A percentile compares a stretch with the other conserved stretches of the same genome.
Conservation (phyloP, 2,888 invertebrate species). For the Parnassius smintheus region DNA sequence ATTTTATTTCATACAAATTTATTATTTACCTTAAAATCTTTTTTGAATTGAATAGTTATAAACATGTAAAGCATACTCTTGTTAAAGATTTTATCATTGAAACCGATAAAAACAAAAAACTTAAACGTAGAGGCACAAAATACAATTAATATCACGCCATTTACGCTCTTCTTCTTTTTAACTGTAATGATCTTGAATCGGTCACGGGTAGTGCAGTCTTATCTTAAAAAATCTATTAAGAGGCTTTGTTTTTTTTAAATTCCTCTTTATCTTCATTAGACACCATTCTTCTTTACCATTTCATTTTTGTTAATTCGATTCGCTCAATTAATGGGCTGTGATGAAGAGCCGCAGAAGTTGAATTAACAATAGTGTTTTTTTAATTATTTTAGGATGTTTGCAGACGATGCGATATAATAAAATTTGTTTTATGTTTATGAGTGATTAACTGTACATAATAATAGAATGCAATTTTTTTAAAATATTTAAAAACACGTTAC, state of each 20-base stretch:
- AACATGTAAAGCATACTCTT: no score
- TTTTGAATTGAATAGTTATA: no score
- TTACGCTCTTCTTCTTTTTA: constrained; percentile 56
- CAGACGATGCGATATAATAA: constrained; percentile 1
- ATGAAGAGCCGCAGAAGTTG: constrained; percentile 2
- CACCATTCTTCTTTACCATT: constrained; percentile 38
- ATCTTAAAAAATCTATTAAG: constrained; percentile 36
- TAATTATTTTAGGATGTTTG: background rate
- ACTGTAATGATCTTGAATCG: constrained; percentile 48
- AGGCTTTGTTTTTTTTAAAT: constrained; percentile 47
- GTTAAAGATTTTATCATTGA: no score
- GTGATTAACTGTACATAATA: no score
- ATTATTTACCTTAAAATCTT: no score
- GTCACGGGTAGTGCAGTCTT: constrained; percentile 55
- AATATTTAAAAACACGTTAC: no score
- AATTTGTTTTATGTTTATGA: background rate
- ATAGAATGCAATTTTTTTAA: no score
- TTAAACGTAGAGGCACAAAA: constrained; percentile 28
- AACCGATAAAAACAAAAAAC: no score
- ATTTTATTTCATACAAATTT: no score
- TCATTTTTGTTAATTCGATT: constrained; percentile 44
- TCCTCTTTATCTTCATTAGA: constrained; percentile 61
- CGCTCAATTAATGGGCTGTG: constrained; percentile 25
- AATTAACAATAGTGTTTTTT: constrained; percentile 22
- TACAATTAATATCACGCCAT: constrained; percentile 61